phyloP scores from a whole-genome alignment of 2,888 invertebrate genomes.

The Sycophila texana region DNA sequence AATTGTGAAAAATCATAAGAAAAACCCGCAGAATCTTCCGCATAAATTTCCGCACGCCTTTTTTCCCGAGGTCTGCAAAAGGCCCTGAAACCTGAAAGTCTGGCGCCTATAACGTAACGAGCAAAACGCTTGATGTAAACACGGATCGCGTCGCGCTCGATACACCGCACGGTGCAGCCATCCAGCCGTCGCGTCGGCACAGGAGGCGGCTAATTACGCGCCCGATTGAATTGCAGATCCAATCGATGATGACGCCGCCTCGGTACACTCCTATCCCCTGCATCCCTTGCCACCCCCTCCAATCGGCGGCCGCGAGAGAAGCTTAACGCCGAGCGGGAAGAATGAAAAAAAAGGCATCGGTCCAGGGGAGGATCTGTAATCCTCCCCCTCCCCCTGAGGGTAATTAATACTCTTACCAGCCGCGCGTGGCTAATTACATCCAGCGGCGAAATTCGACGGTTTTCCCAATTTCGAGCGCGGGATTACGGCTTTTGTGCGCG shows the following conservation, averaged over 20 bases:
- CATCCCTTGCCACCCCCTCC: background rate
- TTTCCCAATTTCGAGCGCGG: background rate
- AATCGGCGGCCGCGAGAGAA: no score
- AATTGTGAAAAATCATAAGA: no score
- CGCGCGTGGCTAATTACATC: slow-evolving; percentile 2
- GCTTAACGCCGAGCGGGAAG: background rate
- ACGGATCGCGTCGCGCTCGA: background rate
- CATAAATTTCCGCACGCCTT: no score
- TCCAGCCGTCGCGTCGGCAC: background rate
- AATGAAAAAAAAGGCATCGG: background rate
- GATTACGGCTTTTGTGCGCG: background rate
- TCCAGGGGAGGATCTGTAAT: background rate
- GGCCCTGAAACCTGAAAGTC: no score
- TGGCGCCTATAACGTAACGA: no score
- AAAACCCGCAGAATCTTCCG: no score
- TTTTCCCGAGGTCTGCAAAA: no score
- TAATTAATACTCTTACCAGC: background rate
- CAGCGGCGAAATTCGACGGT: background rate
- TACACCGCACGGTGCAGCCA: background rate
- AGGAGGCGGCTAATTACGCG: slow-evolving; percentile 33
- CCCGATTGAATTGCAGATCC: slow-evolving; percentile 45
- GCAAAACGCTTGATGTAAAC: no score
- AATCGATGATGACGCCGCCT: slow-evolving; percentile 19
- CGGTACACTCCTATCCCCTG: no score
- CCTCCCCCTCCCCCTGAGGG: background rate